Base-by-base conservation (phyloP, 1,140 invertebrate genomes). In the Anastrepha ludens region DNA sequence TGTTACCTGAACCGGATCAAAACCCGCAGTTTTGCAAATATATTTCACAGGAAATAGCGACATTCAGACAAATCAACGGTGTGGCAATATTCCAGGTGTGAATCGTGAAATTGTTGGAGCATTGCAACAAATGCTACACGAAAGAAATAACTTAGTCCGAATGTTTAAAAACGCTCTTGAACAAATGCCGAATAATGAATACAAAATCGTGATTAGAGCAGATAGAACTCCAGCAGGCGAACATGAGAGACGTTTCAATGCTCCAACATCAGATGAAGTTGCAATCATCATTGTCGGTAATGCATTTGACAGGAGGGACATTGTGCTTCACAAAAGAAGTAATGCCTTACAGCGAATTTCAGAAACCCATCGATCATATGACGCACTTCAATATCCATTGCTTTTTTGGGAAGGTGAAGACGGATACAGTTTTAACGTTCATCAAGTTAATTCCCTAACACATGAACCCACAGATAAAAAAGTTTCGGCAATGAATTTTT, bases 311-410 rank as follows among this genome's bases (percentile, higher is more conserved):
- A 15, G 17, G 20, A 55, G 86, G 29, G 87, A 88, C 44, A 87
- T 88, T 15, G 59, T 87, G 11, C 4, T 88, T 85, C 62, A 85
- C 3, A 47, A 55, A 11, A 50, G 47, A 39, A 86, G 64, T 62
- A n/a, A 17, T 8, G 20, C 85, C 7, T 64, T 87, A 9, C 47
- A 89, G 70, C 86, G 88, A 17, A 85, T 93, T 88, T 88, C 85
- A 87, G 91, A 93, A 91, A 93, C 44, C 2, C 91, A 93, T 87
- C 89, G 91, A 11, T 91, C 91, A 86, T 93, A 92, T 90, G 93
- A 94, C 88, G 89, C 93, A 62, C 89, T 94, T 20, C 91, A 93
- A 91, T 94, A 94, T 90, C 93, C 93, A 41, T 85, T 94, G 62
- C 91, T 94, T 15, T 94, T 94, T 89, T 93, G 91, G 88, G 88